phyloP scores from a whole-genome alignment of 2,888 invertebrate genomes.

The Escarpia spicata region DNA sequence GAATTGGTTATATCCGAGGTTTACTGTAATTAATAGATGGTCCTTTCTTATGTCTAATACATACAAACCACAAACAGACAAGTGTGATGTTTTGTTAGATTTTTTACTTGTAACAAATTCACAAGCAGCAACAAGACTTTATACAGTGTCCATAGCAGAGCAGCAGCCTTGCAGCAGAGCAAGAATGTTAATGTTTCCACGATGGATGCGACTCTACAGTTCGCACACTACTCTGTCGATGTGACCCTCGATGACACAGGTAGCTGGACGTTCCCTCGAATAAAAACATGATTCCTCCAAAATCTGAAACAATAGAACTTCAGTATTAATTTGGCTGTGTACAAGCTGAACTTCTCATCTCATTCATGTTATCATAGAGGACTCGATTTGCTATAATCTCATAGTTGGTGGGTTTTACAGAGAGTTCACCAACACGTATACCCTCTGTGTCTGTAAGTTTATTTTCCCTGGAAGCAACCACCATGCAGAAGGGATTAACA shows the following conservation, averaged over 20 bases:
- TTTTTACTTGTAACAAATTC: constrained; percentile 8
- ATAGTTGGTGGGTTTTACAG: no score
- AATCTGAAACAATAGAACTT: not conserved
- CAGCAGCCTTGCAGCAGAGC: constrained; percentile 12
- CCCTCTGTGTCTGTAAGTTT: no score
- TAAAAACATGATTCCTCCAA: not conserved
- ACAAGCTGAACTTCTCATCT: not conserved
- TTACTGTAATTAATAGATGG: not conserved
- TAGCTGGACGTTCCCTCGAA: not conserved
- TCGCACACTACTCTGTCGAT: not conserved
- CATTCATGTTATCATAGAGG: not conserved
- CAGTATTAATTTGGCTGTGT: not conserved
- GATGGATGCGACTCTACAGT: not conserved
- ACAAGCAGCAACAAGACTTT: not conserved
- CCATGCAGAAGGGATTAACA: no score
- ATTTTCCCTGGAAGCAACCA: no score
- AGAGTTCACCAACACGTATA: no score
- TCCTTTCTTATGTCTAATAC: no score
- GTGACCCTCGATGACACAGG: not conserved
- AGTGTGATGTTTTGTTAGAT: not conserved
- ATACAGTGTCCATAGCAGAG: constrained; percentile 12
- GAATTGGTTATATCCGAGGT: no score
- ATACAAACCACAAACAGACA: not conserved
- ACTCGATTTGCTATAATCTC: not conserved
- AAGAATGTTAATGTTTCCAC: constrained; percentile 1